phyloP scores from a whole-genome alignment of 2,888 invertebrate species.

The Sphaeridia pumilis region DNA sequence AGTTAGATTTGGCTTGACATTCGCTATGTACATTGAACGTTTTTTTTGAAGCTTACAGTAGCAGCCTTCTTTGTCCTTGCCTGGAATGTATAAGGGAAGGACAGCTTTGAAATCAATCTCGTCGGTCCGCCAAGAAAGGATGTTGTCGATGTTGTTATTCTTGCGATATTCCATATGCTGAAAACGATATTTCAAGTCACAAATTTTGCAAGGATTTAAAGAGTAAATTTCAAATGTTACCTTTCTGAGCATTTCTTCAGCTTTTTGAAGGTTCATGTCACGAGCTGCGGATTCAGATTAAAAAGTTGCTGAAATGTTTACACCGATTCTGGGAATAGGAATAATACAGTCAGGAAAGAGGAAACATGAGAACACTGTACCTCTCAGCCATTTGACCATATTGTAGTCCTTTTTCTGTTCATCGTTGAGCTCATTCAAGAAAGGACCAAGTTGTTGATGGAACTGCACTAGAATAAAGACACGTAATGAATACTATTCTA shows the following conservation, averaged over 20 bases:
- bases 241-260: not conserved
- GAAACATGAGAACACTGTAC: not conserved
- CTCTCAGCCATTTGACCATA: not conserved
- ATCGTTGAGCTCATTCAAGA: not conserved
- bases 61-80: conserved; percentile 7
- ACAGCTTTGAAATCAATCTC: not conserved
- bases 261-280: not conserved
- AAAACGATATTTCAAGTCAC: not conserved
- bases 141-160: conserved; percentile 6
- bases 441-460: not conserved
- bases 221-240: not conserved
- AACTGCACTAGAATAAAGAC: not conserved
- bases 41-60: too few relatives aligned
- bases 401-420: not conserved
- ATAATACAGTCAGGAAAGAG: too few relatives aligned
- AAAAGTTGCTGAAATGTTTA: not conserved
- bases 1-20: too few relatives aligned
- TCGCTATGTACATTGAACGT: too few relatives aligned
- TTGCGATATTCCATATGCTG: conserved; percentile 13
- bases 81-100: conserved; percentile 8
- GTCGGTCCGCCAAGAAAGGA: not conserved
- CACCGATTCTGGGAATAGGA: not conserved
- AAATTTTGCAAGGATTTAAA: not conserved
- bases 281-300: not conserved
- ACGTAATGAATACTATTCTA: too few relatives aligned